phyloP scores from a whole-genome alignment of 2,113 vertebrate genomes.

The Eira barbara region DNA sequence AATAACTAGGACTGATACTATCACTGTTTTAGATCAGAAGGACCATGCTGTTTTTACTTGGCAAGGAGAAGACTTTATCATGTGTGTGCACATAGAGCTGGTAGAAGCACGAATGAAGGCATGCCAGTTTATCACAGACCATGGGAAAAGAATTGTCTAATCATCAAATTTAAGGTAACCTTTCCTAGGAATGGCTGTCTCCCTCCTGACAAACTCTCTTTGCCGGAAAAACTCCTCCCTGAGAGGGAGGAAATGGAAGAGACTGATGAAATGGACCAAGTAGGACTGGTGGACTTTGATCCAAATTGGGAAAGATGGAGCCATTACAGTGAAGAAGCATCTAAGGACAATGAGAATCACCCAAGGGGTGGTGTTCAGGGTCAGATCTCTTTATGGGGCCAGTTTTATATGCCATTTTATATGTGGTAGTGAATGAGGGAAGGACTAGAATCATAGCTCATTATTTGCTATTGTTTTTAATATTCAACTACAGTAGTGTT shows the following conservation, averaged over 20 bases:
- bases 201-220: background rate
- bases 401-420: background rate
- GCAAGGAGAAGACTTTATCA: background rate
- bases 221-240: background rate
- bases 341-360: conserved; percentile 87
- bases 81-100: background rate
- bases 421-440: background rate
- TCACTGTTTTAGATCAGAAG: background rate
- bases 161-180: background rate
- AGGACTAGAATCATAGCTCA: background rate
- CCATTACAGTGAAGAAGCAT: conserved; percentile 87
- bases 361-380: conserved; percentile 86
- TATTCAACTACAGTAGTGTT: background rate
- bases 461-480: background rate
- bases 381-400: conserved; percentile 89
- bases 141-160: background rate
- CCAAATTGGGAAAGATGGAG: conserved; percentile 84
- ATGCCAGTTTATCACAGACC: background rate
- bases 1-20: background rate
- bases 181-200: background rate
- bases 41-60: background rate
- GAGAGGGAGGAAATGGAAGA: background rate
- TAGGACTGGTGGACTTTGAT: conserved; percentile 89
- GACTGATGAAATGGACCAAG: background rate
- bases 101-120: background rate